A percentile compares a stretch with the other conserved stretches of the same genome.
Evolutionary conservation across 2,888 invertebrate species (phyloP).

Genomic region (Ophioninae sp.): DNA sequence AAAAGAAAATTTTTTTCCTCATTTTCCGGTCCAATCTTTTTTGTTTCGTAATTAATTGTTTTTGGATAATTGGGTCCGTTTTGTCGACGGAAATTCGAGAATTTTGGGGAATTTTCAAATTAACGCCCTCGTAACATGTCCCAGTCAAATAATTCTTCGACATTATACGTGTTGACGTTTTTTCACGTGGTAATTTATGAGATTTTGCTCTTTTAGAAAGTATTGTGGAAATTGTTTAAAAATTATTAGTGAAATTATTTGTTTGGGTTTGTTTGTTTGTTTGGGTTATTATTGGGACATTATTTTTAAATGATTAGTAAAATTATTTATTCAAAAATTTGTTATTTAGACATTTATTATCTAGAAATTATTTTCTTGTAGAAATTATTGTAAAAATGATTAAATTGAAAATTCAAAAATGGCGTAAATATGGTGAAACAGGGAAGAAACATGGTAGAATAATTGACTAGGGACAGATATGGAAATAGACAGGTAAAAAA

Average conservation of each 20-base stretch:
- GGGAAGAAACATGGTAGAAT: too few species aligned
- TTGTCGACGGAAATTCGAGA: conserved; percentile 21
- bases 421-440: too few species aligned
- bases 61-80: not conserved
- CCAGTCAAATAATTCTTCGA: not conserved
- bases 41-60: conserved; percentile 25
- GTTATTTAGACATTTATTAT: too few species aligned
- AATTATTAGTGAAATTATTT: too few species aligned
- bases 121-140: not conserved
- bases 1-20: conserved; percentile 34
- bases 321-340: too few species aligned
- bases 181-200: not conserved
- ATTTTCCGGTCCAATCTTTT: not conserved
- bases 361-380: too few species aligned
- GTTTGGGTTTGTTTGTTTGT: too few species aligned
- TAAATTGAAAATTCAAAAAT: too few species aligned
- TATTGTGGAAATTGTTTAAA: not conserved
- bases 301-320: not conserved
- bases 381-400: too few species aligned
- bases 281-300: too few species aligned
- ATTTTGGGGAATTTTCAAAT: not conserved
- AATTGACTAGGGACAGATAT: too few species aligned
- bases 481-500: too few species aligned
- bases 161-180: not conserved
- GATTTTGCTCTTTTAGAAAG: not conserved